A percentile compares a stretch with the other conserved stretches of the same genome.
phyloP scores from a whole-genome alignment of 2,113 vertebrate species.

The Cranoglanis bouderius region DNA sequence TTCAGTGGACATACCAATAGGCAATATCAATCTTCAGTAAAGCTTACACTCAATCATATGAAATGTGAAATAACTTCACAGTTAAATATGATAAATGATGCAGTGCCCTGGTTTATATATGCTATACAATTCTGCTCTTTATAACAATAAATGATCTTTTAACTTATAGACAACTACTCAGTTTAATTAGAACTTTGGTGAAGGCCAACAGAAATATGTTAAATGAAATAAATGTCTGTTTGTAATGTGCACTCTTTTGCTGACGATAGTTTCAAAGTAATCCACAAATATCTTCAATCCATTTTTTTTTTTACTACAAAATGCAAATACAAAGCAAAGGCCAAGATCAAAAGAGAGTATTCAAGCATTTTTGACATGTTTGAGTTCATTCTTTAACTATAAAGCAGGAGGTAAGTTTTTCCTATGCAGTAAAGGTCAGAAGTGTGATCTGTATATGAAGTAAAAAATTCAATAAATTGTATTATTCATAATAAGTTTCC shows the following conservation, averaged over 20 bases:
- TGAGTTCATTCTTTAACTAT: conserved; percentile 67
- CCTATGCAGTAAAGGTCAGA: background rate
- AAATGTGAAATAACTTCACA: background rate
- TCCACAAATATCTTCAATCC: conserved; percentile 74
- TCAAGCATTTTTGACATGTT: conserved; percentile 67
- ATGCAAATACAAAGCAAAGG: conserved; percentile 34
- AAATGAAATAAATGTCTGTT: background rate
- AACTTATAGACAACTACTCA: background rate
- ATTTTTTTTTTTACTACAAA: conserved; percentile 52
- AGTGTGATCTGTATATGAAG: background rate
- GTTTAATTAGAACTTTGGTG: background rate
- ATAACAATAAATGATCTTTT: background rate
- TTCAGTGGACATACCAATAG: background rate
- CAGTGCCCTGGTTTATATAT: background rate
- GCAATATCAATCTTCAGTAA: background rate
- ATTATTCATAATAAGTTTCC: background rate
- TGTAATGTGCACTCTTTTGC: background rate
- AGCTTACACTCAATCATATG: background rate
- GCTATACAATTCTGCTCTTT: background rate
- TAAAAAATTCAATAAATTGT: background rate
- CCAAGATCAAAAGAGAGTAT: conserved; percentile 72
- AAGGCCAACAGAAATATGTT: background rate
- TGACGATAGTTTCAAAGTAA: conserved; percentile 8
- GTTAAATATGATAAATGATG: background rate
- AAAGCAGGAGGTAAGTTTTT: conserved; percentile 20